Evolutionary conservation across 1,140 invertebrate species (phyloP).

Genomic region (Drosophila kohkoa): DNA sequence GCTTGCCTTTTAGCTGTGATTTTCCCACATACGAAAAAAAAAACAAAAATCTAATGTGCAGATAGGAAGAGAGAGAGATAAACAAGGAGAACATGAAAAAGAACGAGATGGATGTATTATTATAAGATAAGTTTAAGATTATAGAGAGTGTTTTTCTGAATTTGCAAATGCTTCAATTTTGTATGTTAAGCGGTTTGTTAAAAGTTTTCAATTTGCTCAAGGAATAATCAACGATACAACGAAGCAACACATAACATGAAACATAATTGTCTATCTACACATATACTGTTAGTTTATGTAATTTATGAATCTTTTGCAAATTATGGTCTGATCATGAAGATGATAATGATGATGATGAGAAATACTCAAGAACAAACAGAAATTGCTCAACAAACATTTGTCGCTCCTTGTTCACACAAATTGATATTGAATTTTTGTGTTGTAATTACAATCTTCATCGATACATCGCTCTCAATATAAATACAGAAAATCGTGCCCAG

Average conservation of each 20-base stretch:
- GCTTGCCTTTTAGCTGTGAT: constrained; percentile 82
- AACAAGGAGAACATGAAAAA: not conserved
- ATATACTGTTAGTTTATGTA: constrained; percentile 24
- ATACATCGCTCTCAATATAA: constrained; percentile 10
- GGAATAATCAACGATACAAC: constrained; percentile 31
- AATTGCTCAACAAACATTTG: constrained; percentile 31
- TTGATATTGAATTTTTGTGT: constrained; percentile 20
- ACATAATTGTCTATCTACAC: constrained; percentile 1
- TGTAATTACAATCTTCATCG: constrained; percentile 5
- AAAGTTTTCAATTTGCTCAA: constrained; percentile 45
- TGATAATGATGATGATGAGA: constrained; percentile 1
- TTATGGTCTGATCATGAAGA: constrained; percentile 20
- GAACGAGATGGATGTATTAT: constrained; percentile 22
- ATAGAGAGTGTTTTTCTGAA: constrained; percentile 10
- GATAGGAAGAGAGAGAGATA: not conserved
- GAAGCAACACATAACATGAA: constrained; percentile 22
- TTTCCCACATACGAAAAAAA: constrained; percentile 16
- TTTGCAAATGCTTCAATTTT: constrained; percentile 1
- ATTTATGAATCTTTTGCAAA: constrained; percentile 33
- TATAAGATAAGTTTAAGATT: constrained; percentile 33
- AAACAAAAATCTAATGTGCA: constrained; percentile 13
- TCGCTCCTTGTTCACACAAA: constrained; percentile 25
- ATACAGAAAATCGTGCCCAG: constrained; percentile 41
- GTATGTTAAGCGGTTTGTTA: constrained; percentile 23
- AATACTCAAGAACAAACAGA: constrained; percentile 24